Conservation (phyloP, 2,797 vertebrate species). For the Gymnocypris eckloni region DNA sequence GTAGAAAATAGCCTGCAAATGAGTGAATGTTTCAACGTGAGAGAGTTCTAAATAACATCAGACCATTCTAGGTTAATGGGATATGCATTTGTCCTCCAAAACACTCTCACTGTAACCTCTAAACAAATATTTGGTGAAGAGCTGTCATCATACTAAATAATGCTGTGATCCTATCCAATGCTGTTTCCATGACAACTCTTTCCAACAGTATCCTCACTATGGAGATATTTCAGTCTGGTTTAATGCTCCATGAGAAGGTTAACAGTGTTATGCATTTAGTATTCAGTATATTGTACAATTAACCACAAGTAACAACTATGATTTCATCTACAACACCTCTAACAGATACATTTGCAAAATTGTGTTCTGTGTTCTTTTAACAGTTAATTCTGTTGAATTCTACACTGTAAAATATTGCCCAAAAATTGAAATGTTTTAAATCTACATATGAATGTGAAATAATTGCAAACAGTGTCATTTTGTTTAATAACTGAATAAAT, state of each 20-base stretch:
- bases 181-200: constrained; percentile 40
- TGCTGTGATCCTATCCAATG: background rate
- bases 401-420: background rate
- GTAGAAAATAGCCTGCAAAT: background rate
- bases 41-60: background rate
- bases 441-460: background rate
- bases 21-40: background rate
- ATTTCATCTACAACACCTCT: background rate
- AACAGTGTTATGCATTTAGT: background rate
- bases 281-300: background rate
- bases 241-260: background rate
- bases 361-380: background rate
- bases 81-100: constrained; percentile 3
- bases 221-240: constrained; percentile 2
- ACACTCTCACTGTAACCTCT: constrained; percentile 1
- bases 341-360: background rate
- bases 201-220: constrained; percentile 1
- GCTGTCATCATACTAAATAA: background rate
- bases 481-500: background rate
- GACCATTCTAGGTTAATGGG: background rate
- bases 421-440: background rate
- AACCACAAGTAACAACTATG: background rate
- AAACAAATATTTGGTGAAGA: constrained; percentile 9
- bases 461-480: background rate
- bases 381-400: background rate